A percentile compares a stretch with the other conserved stretches of the same genome.
These are phyloP conservation scores for Drosophila funebris DNA, from an alignment of 1,140 invertebrate species.

Conservation along the genomic window DNA sequence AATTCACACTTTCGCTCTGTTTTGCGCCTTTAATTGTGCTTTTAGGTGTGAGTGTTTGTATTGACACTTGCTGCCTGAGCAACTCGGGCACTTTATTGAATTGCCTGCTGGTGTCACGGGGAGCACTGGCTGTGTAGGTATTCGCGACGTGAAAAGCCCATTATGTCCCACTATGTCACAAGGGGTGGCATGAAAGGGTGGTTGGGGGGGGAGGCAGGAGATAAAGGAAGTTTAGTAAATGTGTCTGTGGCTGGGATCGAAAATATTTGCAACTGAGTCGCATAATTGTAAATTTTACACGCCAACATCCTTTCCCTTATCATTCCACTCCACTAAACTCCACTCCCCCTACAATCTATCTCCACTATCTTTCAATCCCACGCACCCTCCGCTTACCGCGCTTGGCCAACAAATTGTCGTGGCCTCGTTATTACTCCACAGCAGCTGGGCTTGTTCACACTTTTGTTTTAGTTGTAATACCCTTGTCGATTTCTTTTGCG, in stretches of 20 bases:
- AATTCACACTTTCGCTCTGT: conserved; percentile 19
- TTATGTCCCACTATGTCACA: conserved; percentile 18
- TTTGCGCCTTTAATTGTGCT: conserved; percentile 42
- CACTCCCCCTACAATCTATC: neutral
- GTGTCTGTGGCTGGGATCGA: conserved; percentile 24
- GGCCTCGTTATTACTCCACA: conserved; percentile 23
- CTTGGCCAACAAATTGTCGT: no score
- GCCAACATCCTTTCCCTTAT: conserved; percentile 3
- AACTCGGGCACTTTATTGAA: conserved; percentile 32
- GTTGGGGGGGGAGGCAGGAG: no score
- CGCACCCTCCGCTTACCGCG: no score
- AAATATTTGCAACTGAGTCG: conserved; percentile 16
- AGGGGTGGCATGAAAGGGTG: neutral
- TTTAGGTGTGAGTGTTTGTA: conserved; percentile 35
- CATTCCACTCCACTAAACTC: neutral
- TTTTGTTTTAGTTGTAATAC: conserved; percentile 55
- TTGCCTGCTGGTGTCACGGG: neutral
- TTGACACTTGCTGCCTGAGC: conserved; percentile 30
- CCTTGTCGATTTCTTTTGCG: conserved; percentile 41
- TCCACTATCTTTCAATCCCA: no score
- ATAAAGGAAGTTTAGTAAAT: conserved; percentile 21
- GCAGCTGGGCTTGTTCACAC: conserved; percentile 45
- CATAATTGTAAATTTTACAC: conserved; percentile 53
- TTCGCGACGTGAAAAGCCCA: conserved; percentile 30
- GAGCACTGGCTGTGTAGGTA: neutral